Evolutionary conservation across 1,140 invertebrate species (phyloP), one percentile per base, ranked within the genome.

Genomic region (Halyomorpha halys): DNA sequence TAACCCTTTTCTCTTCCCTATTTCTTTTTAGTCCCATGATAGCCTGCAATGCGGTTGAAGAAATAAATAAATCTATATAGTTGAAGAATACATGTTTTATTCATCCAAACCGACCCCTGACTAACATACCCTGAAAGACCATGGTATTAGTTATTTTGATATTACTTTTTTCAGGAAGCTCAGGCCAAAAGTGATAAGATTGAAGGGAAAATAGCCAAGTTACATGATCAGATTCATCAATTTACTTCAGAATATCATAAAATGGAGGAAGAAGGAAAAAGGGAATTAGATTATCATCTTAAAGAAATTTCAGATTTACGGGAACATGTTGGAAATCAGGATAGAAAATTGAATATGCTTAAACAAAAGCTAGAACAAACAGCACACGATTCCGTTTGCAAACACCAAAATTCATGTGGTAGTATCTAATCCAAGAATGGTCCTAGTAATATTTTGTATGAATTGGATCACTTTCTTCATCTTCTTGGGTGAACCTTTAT

Each of bases 241-340:
- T 6, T 56, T 16, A 16, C 53, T 27, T 23, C 23, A 25, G 53
- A 56, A 56, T 25, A 23, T 27, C 18, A 56, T 23, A 27, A 27
- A 56, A 56, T 56, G 23, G 3, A 27, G 14, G 53, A 56, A 21
- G 53, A 56, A 27, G 53, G 19, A 23, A 56, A 56, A 25, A 21
- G 53, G 5, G 47, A 21, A 49, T 19, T 19, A 19, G 47, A 49
- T 18, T 21, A 49, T 18, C 9, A 19, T 6, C n/a, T 21, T 14
- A 18, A 18, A 21, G 47, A 49, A 21, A 21, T 49, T 18, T 49
- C 47, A 9, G 21, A 19, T 18, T 21, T 49, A 5, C 47, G 14
- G 11, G n/a, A 2, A 3, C n/a, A 49, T 6, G 47, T 49, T 18
- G 21, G 2, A 49, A 11, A 2, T 18, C 47, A 49, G n/a, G 47